phyloP scores from a whole-genome alignment of 2,888 invertebrate genomes.

The Capitulum mitella region DNA sequence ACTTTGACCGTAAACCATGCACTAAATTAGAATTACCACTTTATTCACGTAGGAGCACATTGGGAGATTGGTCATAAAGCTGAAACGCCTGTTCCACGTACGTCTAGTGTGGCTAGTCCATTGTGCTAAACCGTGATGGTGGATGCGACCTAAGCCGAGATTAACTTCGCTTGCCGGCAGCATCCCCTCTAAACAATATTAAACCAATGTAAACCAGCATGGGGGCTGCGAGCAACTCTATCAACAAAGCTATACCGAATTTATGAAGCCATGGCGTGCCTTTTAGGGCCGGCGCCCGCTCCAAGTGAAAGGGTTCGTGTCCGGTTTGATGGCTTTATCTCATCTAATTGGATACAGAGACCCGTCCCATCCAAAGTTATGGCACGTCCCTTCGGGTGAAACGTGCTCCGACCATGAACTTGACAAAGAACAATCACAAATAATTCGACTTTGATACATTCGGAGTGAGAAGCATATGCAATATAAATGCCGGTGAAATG shows the following conservation, averaged over 20 bases:
- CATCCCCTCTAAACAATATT: background rate
- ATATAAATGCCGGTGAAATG: no score
- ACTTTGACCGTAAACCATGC: background rate
- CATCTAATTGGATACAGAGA: background rate
- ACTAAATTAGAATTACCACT: constrained; percentile 22
- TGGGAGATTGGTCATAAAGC: background rate
- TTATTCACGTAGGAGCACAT: background rate
- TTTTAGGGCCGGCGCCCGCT: background rate
- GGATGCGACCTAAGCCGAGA: background rate
- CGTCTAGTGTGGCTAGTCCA: background rate
- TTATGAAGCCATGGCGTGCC: background rate
- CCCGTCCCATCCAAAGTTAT: no score
- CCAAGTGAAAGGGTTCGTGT: background rate
- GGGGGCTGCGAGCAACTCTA: background rate
- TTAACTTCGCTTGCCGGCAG: background rate
- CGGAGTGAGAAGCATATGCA: no score
- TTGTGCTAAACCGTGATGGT: background rate
- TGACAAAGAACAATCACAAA: no score
- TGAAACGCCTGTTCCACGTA: background rate
- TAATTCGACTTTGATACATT: no score
- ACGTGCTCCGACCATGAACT: no score
- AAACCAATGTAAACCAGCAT: background rate
- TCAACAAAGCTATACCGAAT: background rate
- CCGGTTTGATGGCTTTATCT: background rate
- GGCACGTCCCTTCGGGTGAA: no score